Percentiles rank a stretch among this genome's conserved stretches.
Conservation (phyloP, 2,888 invertebrate species). For the Laspeyria flexula region DNA sequence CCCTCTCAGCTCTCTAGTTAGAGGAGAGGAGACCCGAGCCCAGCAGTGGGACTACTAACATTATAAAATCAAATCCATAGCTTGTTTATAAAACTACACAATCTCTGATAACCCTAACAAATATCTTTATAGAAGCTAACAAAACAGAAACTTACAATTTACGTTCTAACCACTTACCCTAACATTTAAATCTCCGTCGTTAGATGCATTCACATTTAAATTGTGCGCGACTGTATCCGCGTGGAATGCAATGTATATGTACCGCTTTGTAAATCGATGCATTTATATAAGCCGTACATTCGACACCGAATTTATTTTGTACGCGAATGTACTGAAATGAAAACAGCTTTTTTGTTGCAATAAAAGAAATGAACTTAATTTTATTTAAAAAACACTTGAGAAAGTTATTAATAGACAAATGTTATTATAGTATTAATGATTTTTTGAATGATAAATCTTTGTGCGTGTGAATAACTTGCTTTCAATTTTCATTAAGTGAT, state of each 20-base stretch:
- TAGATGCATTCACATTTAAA: conserved; percentile 52
- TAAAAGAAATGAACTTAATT: too few relatives aligned
- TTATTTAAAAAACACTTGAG: too few relatives aligned
- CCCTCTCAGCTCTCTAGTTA: too few relatives aligned
- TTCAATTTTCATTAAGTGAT: too few relatives aligned
- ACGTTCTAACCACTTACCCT: conserved; percentile 20
- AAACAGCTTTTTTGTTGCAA: not conserved
- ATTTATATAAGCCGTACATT: conserved; percentile 6
- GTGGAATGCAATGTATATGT: conserved; percentile 9
- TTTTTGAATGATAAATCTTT: too few relatives aligned
- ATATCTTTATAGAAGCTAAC: not conserved
- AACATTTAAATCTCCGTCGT: conserved; percentile 38
- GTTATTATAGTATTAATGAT: too few relatives aligned
- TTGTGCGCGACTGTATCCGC: conserved; percentile 26
- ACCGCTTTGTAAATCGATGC: conserved; percentile 21
- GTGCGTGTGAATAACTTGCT: too few relatives aligned
- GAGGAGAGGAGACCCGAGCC: too few relatives aligned
- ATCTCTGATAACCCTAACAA: not conserved
- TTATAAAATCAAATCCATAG: too few relatives aligned
- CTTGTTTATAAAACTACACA: not conserved
- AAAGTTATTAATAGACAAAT: too few relatives aligned
- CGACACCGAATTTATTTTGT: conserved; percentile 23
- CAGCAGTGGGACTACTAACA: too few relatives aligned
- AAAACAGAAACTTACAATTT: conserved; percentile 21
- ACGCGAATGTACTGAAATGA: conserved; percentile 3